Evolutionary conservation across 2,113 vertebrate genomes (phyloP), one percentile per base, ranked within the genome.

Genomic region (Salvelinus fontinalis): DNA sequence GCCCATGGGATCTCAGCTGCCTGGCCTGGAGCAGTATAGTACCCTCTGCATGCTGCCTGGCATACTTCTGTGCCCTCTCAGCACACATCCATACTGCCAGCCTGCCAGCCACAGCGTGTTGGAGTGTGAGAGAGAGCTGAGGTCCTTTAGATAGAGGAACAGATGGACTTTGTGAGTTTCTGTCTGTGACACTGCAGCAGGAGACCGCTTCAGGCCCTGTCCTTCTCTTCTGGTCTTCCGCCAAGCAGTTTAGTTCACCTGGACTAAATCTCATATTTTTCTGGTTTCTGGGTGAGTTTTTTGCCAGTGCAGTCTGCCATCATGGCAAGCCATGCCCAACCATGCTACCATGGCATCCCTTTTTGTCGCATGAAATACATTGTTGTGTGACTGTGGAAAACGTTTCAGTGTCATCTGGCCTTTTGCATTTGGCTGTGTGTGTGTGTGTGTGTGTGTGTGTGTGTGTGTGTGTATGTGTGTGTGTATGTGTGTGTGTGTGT

Each of bases 1-100:
- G 78, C 86, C 79, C 85, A 81, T 71, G 82, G 81, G 90, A 86
- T 83, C 87, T 88, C 89, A 90, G 90, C 91, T 91, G 91, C 79
- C 49, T 51, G 89, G 85, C 89, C 87, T 83, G 60, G 83, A 75
- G 90, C 5, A 3, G 49, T 16, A 16, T 51, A 51, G 14, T 3
- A 51, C 13, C 49, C 49, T 13, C 29, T 29, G 29, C 29, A 29
- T 16, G 49, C 49, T 54, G 14, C 51, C 51, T 54, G 51, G 51
- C 51, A 5, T 18, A 5, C 3, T 18, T 54, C 51, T 54, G 51
- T 54, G 51, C 5, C 13, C 51, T 54, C 16, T 54, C 51, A 54
- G 14, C 0, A 54, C 51, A 54, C 51, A 54, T 54, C 51, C 51
- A 54, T 16, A 54, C 51, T 54, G 51, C 51, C 49, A 51, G 14